phyloP scores from a whole-genome alignment of 2,888 invertebrate species.

The Microctonus brassicae region DNA sequence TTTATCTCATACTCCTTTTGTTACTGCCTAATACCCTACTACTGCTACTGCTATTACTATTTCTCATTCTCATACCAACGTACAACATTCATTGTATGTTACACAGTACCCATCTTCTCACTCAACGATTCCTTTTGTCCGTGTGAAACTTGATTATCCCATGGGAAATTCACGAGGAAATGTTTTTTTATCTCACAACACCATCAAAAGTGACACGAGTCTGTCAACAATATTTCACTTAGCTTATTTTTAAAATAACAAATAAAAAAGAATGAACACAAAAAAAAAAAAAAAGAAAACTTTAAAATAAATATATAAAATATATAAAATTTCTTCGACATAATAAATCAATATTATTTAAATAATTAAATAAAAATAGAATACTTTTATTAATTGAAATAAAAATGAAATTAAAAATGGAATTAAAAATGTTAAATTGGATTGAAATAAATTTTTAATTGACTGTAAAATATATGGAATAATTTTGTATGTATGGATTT shows the following conservation, averaged over 20 bases:
- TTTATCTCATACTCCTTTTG: neutral
- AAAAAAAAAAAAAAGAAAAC: neutral
- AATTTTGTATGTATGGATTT: too few relatives aligned
- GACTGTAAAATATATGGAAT: neutral
- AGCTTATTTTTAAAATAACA: neutral
- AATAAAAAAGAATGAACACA: neutral
- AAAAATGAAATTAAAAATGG: too few relatives aligned
- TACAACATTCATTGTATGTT: neutral
- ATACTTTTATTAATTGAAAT: too few relatives aligned
- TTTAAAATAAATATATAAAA: neutral
- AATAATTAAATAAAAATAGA: too few relatives aligned
- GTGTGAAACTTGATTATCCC: slow-evolving; percentile 33
- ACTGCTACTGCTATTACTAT: neutral
- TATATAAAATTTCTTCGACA: too few relatives aligned
- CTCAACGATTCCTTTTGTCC: slow-evolving; percentile 29
- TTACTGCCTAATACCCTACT: too few relatives aligned
- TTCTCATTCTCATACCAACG: neutral
- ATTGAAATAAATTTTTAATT: neutral
- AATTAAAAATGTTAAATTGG: too few relatives aligned
- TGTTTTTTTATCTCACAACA: slow-evolving; percentile 15
- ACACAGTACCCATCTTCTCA: slow-evolving; percentile 13
- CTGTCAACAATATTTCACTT: neutral
- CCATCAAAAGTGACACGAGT: neutral
- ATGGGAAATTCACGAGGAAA: slow-evolving; percentile 34
- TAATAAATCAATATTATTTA: too few relatives aligned